phyloP scores from a whole-genome alignment of 1,140 invertebrate genomes.

The Bombus breviceps region DNA sequence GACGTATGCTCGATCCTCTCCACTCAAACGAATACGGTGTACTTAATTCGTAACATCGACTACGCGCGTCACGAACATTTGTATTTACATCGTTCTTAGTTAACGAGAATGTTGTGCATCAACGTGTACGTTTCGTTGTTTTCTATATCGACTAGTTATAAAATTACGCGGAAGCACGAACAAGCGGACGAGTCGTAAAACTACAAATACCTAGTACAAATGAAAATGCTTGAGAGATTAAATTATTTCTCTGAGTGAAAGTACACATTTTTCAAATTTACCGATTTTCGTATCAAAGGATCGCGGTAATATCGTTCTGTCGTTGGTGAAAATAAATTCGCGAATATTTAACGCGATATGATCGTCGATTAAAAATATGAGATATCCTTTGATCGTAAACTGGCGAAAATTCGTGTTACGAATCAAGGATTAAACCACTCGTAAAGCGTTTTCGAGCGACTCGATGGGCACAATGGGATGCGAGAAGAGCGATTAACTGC shows the following conservation, averaged over 20 bases:
- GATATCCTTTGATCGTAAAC: background rate
- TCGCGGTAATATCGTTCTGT: too few relatives aligned
- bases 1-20: slow-evolving; percentile 6
- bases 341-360: background rate
- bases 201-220: background rate
- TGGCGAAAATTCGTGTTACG: background rate
- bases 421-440: background rate
- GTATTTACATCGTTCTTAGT: too few relatives aligned
- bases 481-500: slow-evolving; percentile 11
- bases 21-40: background rate
- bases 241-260: background rate
- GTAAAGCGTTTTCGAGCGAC: slow-evolving; percentile 1
- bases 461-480: background rate
- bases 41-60: slow-evolving; percentile 20
- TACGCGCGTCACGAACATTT: background rate
- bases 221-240: background rate
- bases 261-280: too few relatives aligned
- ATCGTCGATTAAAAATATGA: background rate
- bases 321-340: too few relatives aligned
- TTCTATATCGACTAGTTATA: background rate
- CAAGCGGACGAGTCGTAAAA: background rate
- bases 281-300: background rate
- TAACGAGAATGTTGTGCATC: background rate
- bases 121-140: background rate
- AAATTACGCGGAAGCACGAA: background rate